Percentiles rank a stretch among this genome's conserved stretches.
These are phyloP conservation scores for Metellina segmentata DNA, from an alignment of 2,888 invertebrate genomes.

Conservation along the genomic window DNA sequence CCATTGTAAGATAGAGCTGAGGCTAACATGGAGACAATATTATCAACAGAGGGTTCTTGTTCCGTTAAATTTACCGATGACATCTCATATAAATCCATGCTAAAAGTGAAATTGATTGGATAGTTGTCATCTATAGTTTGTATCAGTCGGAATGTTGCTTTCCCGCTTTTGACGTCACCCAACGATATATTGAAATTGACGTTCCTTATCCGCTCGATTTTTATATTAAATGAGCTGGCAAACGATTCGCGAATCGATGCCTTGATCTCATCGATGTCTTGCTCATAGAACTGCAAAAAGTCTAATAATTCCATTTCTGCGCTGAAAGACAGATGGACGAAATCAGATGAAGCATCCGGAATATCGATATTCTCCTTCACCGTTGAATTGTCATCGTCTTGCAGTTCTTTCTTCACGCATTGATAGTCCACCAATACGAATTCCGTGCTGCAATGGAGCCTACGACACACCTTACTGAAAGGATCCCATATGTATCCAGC, in stretches of 20 bases:
- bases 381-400: background rate
- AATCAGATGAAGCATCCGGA: conserved; percentile 42
- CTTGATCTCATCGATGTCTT: conserved; percentile 41
- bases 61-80: background rate
- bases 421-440: conserved; percentile 74
- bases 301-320: conserved; percentile 62
- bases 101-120: conserved; percentile 57
- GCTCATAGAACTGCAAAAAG: conserved; percentile 42
- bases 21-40: conserved; percentile 66
- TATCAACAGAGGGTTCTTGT: conserved; percentile 69
- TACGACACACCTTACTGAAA: conserved; percentile 76
- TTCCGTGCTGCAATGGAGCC: conserved; percentile 76
- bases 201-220: conserved; percentile 63
- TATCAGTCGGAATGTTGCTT: conserved; percentile 17
- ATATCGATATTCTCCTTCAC: conserved; percentile 3
- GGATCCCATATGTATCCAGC: conserved; percentile 77
- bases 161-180: background rate
- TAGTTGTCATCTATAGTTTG: conserved; percentile 41
- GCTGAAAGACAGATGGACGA: conserved; percentile 48
- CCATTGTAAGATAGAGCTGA: conserved; percentile 67
- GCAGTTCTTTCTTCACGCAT: conserved; percentile 68
- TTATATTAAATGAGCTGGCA: conserved; percentile 58
- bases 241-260: conserved; percentile 64
- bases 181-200: conserved; percentile 65
- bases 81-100: conserved; percentile 68